phyloP scores from a whole-genome alignment of 1,140 invertebrate species.

The Palaemon carinicauda region DNA sequence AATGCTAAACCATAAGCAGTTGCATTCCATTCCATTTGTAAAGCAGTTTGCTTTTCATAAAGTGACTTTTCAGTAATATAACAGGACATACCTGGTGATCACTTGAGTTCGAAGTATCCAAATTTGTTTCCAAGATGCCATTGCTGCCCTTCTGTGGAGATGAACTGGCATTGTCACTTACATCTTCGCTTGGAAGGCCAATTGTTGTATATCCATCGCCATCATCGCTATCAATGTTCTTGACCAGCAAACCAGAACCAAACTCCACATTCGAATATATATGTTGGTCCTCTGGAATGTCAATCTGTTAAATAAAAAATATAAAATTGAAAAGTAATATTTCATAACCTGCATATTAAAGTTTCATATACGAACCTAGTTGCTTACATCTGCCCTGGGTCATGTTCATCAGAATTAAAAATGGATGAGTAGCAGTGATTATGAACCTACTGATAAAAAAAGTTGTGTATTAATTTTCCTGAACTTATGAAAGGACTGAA shows the following conservation, averaged over 20 bases:
- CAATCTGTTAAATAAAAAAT: background rate
- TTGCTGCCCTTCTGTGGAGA: background rate
- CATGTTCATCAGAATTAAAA: too few relatives aligned
- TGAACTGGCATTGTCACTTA: too few relatives aligned
- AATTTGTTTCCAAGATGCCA: constrained; percentile 20
- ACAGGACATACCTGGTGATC: background rate
- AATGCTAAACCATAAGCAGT: background rate
- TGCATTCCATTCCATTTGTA: too few relatives aligned
- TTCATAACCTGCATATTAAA: too few relatives aligned
- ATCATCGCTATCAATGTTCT: constrained; percentile 31
- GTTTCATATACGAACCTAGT: too few relatives aligned
- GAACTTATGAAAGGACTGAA: too few relatives aligned
- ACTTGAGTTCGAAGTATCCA: background rate
- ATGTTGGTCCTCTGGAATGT: constrained; percentile 43
- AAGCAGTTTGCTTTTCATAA: too few relatives aligned
- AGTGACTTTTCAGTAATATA: too few relatives aligned
- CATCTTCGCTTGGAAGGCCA: background rate
- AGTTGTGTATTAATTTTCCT: too few relatives aligned
- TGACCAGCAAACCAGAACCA: constrained; percentile 31
- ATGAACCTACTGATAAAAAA: too few relatives aligned
- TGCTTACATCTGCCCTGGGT: too few relatives aligned
- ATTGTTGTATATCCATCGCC: background rate
- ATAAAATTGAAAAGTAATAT: background rate
- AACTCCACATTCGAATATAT: constrained; percentile 50
- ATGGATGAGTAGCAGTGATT: too few relatives aligned